Evolutionary conservation across 1,140 invertebrate genomes (phyloP).

Genomic region (Conus ventricosus): DNA sequence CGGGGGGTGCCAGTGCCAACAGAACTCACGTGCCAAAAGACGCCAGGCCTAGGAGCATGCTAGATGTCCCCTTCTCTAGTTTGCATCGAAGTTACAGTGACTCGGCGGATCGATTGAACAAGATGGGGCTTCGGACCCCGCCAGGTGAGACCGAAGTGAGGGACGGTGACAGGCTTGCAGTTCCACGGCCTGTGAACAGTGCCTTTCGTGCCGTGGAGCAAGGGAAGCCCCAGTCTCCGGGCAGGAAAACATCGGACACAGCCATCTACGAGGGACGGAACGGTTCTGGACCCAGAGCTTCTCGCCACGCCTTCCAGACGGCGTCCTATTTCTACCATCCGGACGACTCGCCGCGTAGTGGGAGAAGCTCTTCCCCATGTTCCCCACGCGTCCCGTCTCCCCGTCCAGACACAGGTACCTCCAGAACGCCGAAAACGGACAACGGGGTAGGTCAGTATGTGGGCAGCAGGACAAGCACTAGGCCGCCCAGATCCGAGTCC

Average conservation of each 20-base stretch:
- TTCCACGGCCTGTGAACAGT: not conserved
- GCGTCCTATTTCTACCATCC: constrained; percentile 36
- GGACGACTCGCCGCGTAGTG: constrained; percentile 23
- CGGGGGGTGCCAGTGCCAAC: not conserved
- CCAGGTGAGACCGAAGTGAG: constrained; percentile 31
- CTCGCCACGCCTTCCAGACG: constrained; percentile 17
- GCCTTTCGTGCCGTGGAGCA: constrained; percentile 10
- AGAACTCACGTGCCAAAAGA: constrained; percentile 9
- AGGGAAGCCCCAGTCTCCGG: constrained; percentile 27
- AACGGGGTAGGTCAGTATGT: not conserved
- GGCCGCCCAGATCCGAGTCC: not conserved
- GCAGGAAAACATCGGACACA: not conserved
- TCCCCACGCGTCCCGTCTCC: not conserved
- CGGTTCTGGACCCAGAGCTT: constrained; percentile 44
- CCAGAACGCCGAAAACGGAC: not conserved
- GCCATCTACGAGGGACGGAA: constrained; percentile 24
- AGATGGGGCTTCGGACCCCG: constrained; percentile 34
- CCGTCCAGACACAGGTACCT: not conserved
- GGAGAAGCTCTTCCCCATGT: not conserved
- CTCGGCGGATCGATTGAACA: constrained; percentile 48
- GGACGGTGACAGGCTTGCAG: not conserved
- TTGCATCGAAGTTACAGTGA: constrained; percentile 57
- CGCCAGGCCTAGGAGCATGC: constrained; percentile 8
- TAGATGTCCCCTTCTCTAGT: constrained; percentile 29
- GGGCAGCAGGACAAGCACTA: not conserved